These are phyloP conservation scores for Aleiodes sp. DNA, from an alignment of 1,140 invertebrate genomes.

Conservation along the genomic window DNA sequence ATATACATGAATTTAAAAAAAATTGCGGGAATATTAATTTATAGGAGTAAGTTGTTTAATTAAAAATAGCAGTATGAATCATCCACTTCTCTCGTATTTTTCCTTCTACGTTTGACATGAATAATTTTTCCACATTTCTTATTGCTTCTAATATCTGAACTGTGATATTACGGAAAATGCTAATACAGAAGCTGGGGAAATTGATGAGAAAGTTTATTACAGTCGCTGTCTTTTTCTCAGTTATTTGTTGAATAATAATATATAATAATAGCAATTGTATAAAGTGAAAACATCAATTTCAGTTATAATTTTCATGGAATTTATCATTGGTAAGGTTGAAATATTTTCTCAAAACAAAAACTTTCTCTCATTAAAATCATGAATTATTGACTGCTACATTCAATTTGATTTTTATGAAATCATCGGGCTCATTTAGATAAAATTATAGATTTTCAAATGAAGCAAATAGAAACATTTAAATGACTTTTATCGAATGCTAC, in stretches of 20 bases:
- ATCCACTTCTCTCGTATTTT: neutral
- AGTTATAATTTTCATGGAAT: neutral
- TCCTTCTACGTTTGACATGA: neutral
- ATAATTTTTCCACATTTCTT: neutral
- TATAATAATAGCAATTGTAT: neutral
- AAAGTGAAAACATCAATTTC: slow-evolving; percentile 7
- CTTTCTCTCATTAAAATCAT: slow-evolving; percentile 6
- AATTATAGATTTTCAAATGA: too few relatives aligned
- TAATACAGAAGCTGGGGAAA: neutral
- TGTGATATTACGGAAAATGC: too few relatives aligned
- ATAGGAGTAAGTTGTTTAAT: neutral
- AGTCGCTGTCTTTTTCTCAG: neutral
- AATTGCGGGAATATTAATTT: neutral
- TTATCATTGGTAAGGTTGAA: neutral
- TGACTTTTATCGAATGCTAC: too few relatives aligned
- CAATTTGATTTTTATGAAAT: neutral
- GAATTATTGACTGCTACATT: neutral
- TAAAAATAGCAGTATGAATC: neutral
- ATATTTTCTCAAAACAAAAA: neutral
- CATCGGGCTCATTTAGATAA: too few relatives aligned
- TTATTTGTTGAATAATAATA: neutral
- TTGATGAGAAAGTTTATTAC: neutral
- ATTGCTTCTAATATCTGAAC: too few relatives aligned
- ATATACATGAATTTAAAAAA: too few relatives aligned
- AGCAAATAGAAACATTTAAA: too few relatives aligned